phyloP scores from a whole-genome alignment of 92 coral and sea anemone genomes.

The Parazoanthus darwini region DNA sequence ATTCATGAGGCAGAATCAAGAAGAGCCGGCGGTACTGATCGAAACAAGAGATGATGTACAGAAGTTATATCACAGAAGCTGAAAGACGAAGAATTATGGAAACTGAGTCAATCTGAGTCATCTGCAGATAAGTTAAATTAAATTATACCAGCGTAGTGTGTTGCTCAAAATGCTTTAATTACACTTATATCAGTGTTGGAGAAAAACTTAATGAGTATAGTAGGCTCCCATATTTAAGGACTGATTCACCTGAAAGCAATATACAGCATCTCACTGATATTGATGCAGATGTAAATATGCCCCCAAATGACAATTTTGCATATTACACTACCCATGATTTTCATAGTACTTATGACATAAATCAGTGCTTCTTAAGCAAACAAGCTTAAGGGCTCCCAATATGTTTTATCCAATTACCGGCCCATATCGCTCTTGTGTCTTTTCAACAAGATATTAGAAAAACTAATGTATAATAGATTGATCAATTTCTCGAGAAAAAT shows the following conservation, averaged over 20 bases:
- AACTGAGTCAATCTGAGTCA: not conserved
- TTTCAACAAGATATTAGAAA: too few species aligned
- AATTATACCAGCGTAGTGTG: not conserved
- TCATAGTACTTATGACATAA: not conserved
- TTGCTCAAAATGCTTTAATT: constrained; percentile 19
- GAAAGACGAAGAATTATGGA: not conserved
- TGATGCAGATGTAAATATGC: constrained; percentile 21
- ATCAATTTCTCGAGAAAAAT: too few species aligned
- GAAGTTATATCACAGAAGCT: not conserved
- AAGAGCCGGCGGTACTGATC: not conserved
- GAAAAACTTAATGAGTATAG: constrained; percentile 1
- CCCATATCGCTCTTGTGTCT: too few species aligned
- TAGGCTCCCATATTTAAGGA: constrained; percentile 3
- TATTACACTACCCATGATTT: not conserved
- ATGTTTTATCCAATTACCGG: too few species aligned
- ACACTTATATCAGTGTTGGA: not conserved
- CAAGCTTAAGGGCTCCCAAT: too few species aligned
- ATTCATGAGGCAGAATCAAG: constrained; percentile 30
- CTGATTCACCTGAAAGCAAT: not conserved
- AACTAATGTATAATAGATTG: too few species aligned
- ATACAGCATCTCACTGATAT: constrained; percentile 19
- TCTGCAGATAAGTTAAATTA: constrained; percentile 6
- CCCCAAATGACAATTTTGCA: not conserved
- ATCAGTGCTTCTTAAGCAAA: too few species aligned
- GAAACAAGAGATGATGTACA: constrained; percentile 2